A percentile compares a stretch with the other conserved stretches of the same genome.
Conservation (phyloP, 2,888 invertebrate genomes). For the Phaedon cochleariae region DNA sequence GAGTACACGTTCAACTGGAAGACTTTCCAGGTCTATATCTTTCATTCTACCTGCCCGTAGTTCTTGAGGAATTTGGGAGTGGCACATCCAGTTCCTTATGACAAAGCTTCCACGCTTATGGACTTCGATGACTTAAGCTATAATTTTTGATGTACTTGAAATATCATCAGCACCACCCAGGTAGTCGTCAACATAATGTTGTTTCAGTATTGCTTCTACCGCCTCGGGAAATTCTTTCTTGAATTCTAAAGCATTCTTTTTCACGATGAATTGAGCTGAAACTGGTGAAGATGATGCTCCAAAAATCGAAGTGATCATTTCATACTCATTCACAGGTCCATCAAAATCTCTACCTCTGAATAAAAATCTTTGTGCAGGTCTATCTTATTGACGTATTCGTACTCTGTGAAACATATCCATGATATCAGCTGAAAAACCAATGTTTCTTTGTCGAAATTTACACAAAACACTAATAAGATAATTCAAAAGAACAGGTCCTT, state of each 20-base stretch:
- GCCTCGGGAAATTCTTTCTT: neutral
- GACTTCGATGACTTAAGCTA: neutral
- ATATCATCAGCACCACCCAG: neutral
- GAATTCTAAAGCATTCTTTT: neutral
- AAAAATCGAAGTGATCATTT: neutral
- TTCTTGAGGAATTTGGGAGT: neutral
- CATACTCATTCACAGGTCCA: neutral
- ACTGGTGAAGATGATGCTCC: conserved; percentile 1
- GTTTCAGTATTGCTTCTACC: too few species aligned
- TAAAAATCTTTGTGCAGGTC: neutral
- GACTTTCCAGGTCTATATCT: too few species aligned
- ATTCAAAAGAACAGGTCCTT: neutral
- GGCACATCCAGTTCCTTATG: too few species aligned
- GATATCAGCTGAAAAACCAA: neutral
- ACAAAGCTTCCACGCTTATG: neutral
- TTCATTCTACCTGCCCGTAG: neutral
- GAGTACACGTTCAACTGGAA: too few species aligned
- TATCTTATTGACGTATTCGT: neutral
- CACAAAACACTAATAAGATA: neutral
- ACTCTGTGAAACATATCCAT: neutral
- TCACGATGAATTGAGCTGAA: neutral
- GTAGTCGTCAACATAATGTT: too few species aligned
- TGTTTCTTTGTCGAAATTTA: neutral
- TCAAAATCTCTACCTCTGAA: neutral
- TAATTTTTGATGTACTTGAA: neutral